Evolutionary conservation across 2,113 vertebrate species (phyloP).

Genomic region (Stigmatopora nigra): DNA sequence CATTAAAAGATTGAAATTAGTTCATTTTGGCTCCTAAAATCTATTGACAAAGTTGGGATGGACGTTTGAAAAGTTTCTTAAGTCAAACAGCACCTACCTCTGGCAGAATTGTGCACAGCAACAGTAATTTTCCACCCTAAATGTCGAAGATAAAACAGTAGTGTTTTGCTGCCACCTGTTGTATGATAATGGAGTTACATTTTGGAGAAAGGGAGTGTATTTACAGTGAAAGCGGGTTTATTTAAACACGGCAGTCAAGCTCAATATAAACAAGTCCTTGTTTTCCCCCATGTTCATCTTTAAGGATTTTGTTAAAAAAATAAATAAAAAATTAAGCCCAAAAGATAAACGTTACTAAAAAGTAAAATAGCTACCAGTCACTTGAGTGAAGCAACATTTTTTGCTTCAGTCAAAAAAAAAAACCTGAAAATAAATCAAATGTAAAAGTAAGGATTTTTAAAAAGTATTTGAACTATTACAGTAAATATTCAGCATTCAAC

Average conservation of each 20-base stretch:
- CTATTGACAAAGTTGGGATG: too few relatives aligned
- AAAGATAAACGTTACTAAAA: constrained; percentile 35
- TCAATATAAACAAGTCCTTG: constrained; percentile 80
- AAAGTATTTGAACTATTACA: constrained; percentile 19
- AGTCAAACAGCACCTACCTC: background rate
- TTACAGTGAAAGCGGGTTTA: constrained; percentile 68
- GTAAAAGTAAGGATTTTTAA: background rate
- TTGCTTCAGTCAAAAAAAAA: constrained; percentile 46
- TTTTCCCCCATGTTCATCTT: constrained; percentile 75
- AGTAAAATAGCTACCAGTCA: constrained; percentile 63
- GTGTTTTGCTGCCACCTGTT: constrained; percentile 48
- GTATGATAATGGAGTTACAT: constrained; percentile 13
- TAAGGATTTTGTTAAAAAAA: constrained; percentile 16
- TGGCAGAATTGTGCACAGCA: background rate
- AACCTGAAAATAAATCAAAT: constrained; percentile 27
- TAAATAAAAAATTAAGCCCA: constrained; percentile 70
- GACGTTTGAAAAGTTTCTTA: background rate
- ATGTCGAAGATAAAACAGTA: background rate
- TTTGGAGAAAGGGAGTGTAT: background rate
- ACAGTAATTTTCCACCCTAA: too few relatives aligned
- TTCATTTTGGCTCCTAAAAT: too few relatives aligned
- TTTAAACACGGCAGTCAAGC: constrained; percentile 92
- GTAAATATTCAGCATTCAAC: constrained; percentile 26
- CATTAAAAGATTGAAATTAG: too few relatives aligned
- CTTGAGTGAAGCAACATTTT: constrained; percentile 58